Conservation (phyloP, 2,113 vertebrate species). For the Falcunculus frontatus region DNA sequence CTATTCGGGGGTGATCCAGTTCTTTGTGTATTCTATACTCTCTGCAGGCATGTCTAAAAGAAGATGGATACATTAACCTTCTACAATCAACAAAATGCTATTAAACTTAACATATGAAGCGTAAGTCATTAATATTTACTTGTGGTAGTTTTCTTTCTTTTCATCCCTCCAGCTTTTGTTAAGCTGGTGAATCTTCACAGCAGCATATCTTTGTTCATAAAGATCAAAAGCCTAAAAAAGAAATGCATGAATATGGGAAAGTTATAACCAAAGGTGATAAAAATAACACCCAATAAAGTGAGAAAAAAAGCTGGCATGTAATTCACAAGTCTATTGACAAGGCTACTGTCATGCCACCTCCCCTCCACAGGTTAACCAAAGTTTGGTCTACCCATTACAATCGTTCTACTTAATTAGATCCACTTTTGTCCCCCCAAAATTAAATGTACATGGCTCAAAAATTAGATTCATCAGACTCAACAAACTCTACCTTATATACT, state of each 20-base stretch:
- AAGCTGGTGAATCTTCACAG: slow-evolving; percentile 99
- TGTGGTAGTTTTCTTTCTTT: slow-evolving; percentile 99
- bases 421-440: fast-evolving
- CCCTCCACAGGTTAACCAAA: not conserved
- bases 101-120: slow-evolving; percentile 26
- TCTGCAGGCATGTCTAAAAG: slow-evolving; percentile 92
- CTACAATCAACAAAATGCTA: not conserved
- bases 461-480: not conserved
- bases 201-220: slow-evolving; percentile 96
- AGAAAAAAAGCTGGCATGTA: not conserved
- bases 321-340: not conserved
- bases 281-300: not conserved
- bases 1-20: slow-evolving; percentile 97
- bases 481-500: slow-evolving; percentile 90
- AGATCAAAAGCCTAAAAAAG: slow-evolving; percentile 93
- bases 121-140: slow-evolving; percentile 78
- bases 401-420: not conserved
- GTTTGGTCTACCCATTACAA: not conserved
- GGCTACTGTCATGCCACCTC: not conserved
- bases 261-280: slow-evolving; percentile 11
- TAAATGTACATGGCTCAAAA: not conserved
- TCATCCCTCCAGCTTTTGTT: slow-evolving; percentile 99
- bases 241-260: not conserved
- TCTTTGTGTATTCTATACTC: slow-evolving; percentile 99
- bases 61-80: slow-evolving; percentile 51